A percentile compares a stretch with the other conserved stretches of the same genome.
Conservation (phyloP, 1,140 invertebrate species). For the Mizuhopecten yessoensis region DNA sequence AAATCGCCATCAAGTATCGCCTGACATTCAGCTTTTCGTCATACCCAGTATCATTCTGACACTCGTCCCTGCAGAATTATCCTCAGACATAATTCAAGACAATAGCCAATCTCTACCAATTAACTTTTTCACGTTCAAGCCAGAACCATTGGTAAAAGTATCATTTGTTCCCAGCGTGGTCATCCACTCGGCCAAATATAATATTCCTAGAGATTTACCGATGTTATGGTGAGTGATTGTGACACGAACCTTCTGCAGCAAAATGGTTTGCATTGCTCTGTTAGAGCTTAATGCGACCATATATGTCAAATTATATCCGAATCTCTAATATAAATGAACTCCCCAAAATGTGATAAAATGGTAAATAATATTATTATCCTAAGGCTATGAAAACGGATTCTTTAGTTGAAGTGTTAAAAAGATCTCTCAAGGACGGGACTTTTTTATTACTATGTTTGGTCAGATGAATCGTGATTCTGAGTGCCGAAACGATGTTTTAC, state of each 20-base stretch:
- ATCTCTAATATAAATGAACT: slow-evolving; percentile 29
- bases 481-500: neutral
- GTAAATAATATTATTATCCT: slow-evolving; percentile 16
- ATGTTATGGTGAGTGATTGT: neutral
- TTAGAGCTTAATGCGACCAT: neutral
- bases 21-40: slow-evolving; percentile 4
- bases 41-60: neutral
- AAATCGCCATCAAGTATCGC: neutral
- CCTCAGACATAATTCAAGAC: slow-evolving; percentile 1
- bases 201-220: neutral
- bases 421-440: neutral
- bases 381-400: slow-evolving; percentile 7
- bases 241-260: neutral
- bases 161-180: neutral
- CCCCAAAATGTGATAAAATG: slow-evolving; percentile 20
- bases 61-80: neutral
- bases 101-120: slow-evolving; percentile 14
- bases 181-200: slow-evolving; percentile 25
- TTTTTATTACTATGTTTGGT: slow-evolving; percentile 4
- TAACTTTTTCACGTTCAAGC: slow-evolving; percentile 39
- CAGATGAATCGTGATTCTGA: neutral
- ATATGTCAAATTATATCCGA: slow-evolving; percentile 6
- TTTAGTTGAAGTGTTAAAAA: slow-evolving; percentile 4
- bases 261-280: neutral
- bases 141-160: neutral